Conservation (phyloP, 2,113 vertebrate genomes). For the Malurus cyaneus region DNA sequence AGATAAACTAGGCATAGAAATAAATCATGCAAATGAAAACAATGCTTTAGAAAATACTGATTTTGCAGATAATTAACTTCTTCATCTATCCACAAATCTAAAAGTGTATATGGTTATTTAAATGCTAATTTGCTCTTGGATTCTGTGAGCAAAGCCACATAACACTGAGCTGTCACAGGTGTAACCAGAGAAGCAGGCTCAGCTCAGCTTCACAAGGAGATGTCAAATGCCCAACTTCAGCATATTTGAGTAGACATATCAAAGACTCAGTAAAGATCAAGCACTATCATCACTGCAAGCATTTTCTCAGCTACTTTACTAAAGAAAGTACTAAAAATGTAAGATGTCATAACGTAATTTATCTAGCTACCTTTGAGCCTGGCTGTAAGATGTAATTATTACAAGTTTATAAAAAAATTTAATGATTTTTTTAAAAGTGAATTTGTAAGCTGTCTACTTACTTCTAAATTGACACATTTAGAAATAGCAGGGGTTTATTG, state of each 20-base stretch:
- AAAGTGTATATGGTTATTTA: not conserved
- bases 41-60: not conserved
- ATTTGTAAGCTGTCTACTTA: not conserved
- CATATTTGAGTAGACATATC: not conserved
- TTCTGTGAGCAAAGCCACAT: not conserved
- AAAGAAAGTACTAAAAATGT: not conserved
- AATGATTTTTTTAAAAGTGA: too few relatives aligned
- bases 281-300: not conserved
- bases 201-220: not conserved
- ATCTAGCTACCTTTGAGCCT: not conserved
- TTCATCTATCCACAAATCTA: not conserved
- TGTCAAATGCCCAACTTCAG: not conserved
- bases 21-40: not conserved
- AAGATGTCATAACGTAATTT: not conserved
- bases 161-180: conserved; percentile 1
- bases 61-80: not conserved
- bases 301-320: not conserved
- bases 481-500: not conserved
- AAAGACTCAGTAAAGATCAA: conserved; percentile 14
- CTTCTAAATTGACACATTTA: not conserved
- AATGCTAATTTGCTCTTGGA: not conserved
- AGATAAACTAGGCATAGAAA: not conserved
- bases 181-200: conserved; percentile 26
- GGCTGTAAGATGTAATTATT: not conserved
- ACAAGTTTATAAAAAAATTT: not conserved